Conservation (phyloP, 2,797 vertebrate species). For the Chiroxiphia lanceolata region DNA sequence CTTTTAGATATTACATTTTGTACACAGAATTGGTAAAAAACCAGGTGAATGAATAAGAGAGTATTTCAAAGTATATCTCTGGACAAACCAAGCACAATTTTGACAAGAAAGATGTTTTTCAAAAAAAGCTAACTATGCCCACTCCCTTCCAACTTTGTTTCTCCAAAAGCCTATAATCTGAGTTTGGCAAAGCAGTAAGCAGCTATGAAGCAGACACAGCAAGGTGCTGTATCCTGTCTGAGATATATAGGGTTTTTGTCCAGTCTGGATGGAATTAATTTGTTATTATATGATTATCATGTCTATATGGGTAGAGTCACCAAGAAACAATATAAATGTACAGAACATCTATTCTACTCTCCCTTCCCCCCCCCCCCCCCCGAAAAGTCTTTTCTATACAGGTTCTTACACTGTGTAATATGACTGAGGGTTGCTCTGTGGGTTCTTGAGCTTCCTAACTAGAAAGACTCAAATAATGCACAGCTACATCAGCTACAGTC, state of each 20-base stretch:
- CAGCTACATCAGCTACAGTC: neutral
- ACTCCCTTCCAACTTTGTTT: neutral
- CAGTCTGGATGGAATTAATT: neutral
- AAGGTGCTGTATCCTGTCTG: neutral
- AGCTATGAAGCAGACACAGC: neutral
- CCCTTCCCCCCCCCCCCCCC: fast-evolving
- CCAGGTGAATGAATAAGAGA: neutral
- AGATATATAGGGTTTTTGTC: neutral
- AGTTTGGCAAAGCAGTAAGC: neutral
- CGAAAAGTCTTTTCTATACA: neutral
- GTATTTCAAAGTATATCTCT: neutral
- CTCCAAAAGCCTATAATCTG: neutral
- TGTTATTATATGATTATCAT: neutral
- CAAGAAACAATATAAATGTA: neutral
- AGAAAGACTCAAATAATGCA: neutral
- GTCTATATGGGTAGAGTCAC: neutral
- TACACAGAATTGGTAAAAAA: neutral
- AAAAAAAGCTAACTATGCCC: neutral
- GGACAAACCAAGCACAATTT: neutral
- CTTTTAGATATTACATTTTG: neutral
- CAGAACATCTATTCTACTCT: neutral
- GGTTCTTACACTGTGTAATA: neutral
- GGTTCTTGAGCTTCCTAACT: neutral
- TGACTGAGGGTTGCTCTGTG: neutral
- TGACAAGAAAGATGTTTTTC: neutral